phyloP scores from a whole-genome alignment of 2,888 invertebrate species.

The Suillia variegata region DNA sequence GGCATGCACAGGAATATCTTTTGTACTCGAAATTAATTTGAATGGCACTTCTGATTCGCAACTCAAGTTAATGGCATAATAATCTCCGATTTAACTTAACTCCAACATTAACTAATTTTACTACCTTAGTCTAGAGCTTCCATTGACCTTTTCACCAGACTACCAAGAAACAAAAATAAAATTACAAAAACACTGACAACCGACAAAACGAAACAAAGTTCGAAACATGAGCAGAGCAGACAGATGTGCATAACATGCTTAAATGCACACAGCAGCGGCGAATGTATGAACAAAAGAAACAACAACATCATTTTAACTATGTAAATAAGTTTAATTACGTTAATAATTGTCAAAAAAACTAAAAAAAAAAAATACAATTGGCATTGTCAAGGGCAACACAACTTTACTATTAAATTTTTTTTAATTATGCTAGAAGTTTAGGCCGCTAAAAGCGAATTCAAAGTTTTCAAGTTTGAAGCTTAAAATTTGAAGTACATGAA shows the following conservation, averaged over 20 bases:
- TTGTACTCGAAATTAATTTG: too few relatives aligned
- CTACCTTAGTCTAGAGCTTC: constrained; percentile 30
- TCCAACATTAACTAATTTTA: background rate
- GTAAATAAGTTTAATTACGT: constrained; percentile 53
- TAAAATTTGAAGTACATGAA: too few relatives aligned
- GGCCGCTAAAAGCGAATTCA: background rate
- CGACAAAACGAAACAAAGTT: background rate
- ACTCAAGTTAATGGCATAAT: too few relatives aligned
- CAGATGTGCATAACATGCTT: constrained; percentile 34
- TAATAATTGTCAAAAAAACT: constrained; percentile 54
- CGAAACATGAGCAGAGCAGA: background rate
- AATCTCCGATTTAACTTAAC: too few relatives aligned
- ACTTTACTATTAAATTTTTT: constrained; percentile 12
- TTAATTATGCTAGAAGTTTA: constrained; percentile 49
- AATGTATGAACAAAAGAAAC: constrained; percentile 31
- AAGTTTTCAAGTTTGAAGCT: constrained; percentile 1
- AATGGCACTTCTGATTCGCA: too few relatives aligned
- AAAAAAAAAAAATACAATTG: constrained; percentile 44
- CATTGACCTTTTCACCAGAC: constrained; percentile 42
- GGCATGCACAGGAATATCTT: too few relatives aligned
- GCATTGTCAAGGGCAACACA: constrained; percentile 45
- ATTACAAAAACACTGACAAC: constrained; percentile 4
- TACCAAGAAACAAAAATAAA: constrained; percentile 9
- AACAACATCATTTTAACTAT: constrained; percentile 17
- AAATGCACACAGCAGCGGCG: constrained; percentile 39